Percentiles rank a stretch among this genome's conserved stretches.
phyloP scores from a whole-genome alignment of 2,113 vertebrate species.

The Psilopsiagon aurifrons region DNA sequence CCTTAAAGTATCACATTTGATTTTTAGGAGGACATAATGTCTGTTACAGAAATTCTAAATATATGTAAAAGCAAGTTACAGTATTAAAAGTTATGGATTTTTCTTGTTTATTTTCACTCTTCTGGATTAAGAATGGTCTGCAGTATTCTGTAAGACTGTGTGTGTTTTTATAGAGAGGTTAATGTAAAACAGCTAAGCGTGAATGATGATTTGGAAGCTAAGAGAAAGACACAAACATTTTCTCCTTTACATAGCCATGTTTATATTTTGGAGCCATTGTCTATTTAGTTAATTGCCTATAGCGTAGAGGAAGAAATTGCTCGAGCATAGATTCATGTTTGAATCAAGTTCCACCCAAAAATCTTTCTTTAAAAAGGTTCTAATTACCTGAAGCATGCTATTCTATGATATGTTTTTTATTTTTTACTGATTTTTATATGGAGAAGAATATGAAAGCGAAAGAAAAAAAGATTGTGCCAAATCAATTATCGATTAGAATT shows the following conservation, averaged over 20 bases:
- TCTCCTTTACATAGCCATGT: neutral
- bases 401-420: neutral
- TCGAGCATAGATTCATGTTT: neutral
- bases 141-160: neutral
- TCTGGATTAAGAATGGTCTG: neutral
- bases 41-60: neutral
- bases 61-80: neutral
- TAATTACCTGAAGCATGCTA: neutral
- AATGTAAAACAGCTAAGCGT: neutral
- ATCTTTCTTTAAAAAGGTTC: neutral
- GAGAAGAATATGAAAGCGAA: neutral
- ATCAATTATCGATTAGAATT: neutral
- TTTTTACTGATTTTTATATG: neutral
- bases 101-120: neutral
- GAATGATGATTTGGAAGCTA: neutral
- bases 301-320: neutral
- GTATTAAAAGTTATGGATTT: neutral
- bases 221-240: neutral
- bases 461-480: neutral
- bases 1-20: neutral
- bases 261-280: neutral
- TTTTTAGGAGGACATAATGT: neutral
- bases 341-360: neutral
- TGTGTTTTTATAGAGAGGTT: neutral
- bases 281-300: neutral